Evolutionary conservation across 53 echinoderm and acorn worm species (phyloP).

Genomic region (Mesocentrotus franciscanus): DNA sequence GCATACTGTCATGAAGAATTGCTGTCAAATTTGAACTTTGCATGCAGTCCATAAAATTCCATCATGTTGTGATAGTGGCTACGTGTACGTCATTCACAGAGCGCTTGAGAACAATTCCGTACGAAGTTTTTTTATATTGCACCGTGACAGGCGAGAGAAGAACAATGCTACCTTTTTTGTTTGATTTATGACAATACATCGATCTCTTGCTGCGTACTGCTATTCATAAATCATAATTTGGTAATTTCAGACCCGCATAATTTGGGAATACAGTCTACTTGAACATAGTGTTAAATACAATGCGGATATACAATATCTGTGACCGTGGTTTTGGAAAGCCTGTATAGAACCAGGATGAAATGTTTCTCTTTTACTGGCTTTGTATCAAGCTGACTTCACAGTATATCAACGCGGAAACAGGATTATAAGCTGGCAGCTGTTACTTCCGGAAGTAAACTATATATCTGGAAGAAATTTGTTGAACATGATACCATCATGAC

Average conservation of each 20-base stretch:
- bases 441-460: background rate
- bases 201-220: background rate
- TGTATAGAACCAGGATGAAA: background rate
- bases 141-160: background rate
- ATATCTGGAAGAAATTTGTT: background rate
- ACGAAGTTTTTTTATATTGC: background rate
- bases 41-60: background rate
- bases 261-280: background rate
- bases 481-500: background rate
- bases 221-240: background rate
- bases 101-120: background rate
- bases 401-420: background rate
- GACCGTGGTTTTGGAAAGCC: conserved; percentile 5
- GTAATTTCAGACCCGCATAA: background rate
- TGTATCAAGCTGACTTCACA: background rate
- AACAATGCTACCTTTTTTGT: background rate
- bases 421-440: background rate
- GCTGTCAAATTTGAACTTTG: background rate
- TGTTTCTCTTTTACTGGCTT: background rate
- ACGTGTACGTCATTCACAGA: background rate
- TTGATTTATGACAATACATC: conserved; percentile 12
- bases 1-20: background rate
- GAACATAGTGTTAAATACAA: background rate
- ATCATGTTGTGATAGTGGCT: background rate
- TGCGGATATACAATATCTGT: background rate